Conservation (phyloP, 2,113 vertebrate genomes). For the human region GRCh38 chr6:77468001-77468500, state of each 20-base stretch:
- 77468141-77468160: neutral
- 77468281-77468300: neutral
- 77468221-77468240: neutral
- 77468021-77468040: neutral
- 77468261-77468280: neutral
- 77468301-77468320: neutral
- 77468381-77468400: slow-evolving; percentile 29
- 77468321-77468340: neutral
- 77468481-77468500: neutral
- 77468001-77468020: neutral
- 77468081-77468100: neutral
- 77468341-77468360: neutral
- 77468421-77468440: neutral
- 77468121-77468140: neutral
- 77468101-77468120: neutral
- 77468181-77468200: neutral
- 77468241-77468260: neutral
- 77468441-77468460: neutral
- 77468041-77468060: neutral
- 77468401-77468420: neutral
- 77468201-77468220: neutral
- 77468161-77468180: neutral
- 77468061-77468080: neutral
- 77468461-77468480: neutral
- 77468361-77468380: neutral